A percentile compares a stretch with the other conserved stretches of the same genome.
Conservation (phyloP, 2,888 invertebrate genomes). For the Nemoura dubitans region DNA sequence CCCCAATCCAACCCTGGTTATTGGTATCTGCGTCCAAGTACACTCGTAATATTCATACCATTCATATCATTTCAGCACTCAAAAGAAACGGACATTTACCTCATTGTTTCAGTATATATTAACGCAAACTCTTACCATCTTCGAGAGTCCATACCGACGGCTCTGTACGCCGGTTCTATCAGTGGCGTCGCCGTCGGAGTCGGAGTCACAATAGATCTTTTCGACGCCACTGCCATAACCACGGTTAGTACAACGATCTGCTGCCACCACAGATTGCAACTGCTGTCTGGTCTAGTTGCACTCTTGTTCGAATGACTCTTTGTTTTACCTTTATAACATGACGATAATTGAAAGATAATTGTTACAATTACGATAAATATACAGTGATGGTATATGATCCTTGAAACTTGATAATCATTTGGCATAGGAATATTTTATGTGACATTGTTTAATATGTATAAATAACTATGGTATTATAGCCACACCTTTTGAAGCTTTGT, state of each 20-base stretch:
- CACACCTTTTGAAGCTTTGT: no score
- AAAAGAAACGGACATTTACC: no score
- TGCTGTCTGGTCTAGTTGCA: not conserved
- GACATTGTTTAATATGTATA: not conserved
- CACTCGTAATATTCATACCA: no score
- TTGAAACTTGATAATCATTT: not conserved
- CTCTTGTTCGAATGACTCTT: not conserved
- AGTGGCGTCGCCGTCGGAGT: not conserved
- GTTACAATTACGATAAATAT: not conserved
- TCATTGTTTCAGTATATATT: no score
- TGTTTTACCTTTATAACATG: not conserved
- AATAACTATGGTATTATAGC: not conserved
- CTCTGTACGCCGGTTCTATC: conserved; percentile 10
- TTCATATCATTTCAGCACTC: no score
- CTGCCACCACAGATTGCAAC: no score
- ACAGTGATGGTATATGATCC: not conserved
- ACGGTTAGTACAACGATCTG: no score
- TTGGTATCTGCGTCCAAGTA: no score
- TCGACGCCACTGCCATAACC: conserved; percentile 16
- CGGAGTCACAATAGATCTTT: not conserved
- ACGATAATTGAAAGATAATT: not conserved
- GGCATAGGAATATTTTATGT: not conserved
- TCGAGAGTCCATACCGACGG: not conserved
- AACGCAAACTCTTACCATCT: not conserved
- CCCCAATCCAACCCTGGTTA: no score